Evolutionary conservation across 2,888 invertebrate genomes (phyloP).

Genomic region (Anorthoa munda): DNA sequence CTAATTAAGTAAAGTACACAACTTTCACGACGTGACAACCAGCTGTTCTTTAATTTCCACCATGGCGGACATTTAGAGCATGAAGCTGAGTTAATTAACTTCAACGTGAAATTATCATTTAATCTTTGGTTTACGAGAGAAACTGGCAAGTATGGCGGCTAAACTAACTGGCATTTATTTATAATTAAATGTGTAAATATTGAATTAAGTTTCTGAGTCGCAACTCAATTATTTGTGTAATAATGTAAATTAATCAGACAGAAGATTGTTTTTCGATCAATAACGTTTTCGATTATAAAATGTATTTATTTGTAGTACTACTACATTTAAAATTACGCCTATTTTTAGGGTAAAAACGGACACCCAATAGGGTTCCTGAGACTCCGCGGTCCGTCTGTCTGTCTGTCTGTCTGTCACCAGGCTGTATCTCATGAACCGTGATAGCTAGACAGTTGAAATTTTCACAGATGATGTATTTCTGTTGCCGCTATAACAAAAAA

Average conservation of each 20-base stretch:
- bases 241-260: background rate
- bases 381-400: too few relatives aligned
- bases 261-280: background rate
- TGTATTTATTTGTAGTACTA: too few relatives aligned
- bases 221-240: background rate
- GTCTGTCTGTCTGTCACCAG: too few relatives aligned
- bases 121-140: slow-evolving; percentile 45
- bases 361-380: too few relatives aligned
- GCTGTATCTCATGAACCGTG: too few relatives aligned
- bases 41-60: slow-evolving; percentile 37
- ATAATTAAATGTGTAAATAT: slow-evolving; percentile 2
- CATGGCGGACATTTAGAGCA: slow-evolving; percentile 42
- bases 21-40: slow-evolving; percentile 46
- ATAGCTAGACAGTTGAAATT: too few relatives aligned
- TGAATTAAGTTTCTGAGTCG: background rate
- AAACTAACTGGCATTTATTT: slow-evolving; percentile 1
- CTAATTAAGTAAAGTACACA: background rate
- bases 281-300: too few relatives aligned
- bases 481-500: too few relatives aligned
- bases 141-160: slow-evolving; percentile 7
- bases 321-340: too few relatives aligned
- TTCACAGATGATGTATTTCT: too few relatives aligned
- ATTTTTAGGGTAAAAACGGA: too few relatives aligned
- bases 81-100: slow-evolving; percentile 51
- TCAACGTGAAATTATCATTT: slow-evolving; percentile 31